These are phyloP conservation scores for Plemyria rubiginata DNA, from an alignment of 2,888 invertebrate genomes.

Conservation along the genomic window DNA sequence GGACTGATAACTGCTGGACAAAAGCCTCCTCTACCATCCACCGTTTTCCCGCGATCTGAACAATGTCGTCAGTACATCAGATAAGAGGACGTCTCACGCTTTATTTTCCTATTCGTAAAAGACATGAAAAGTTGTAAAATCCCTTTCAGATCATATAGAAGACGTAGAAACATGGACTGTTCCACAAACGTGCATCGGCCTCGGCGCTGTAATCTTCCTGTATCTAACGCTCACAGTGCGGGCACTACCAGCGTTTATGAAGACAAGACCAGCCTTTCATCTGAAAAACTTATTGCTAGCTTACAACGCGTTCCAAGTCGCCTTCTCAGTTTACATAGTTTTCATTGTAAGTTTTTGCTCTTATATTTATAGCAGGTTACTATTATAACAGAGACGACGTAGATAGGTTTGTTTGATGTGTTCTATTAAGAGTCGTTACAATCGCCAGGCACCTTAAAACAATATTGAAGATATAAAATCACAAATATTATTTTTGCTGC, in stretches of 20 bases:
- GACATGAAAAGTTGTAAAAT: neutral
- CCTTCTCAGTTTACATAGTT: constrained; percentile 84
- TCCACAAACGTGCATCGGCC: constrained; percentile 55
- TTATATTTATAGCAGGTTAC: constrained; percentile 24
- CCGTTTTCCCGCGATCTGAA: too few relatives aligned
- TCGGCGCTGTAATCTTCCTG: constrained; percentile 74
- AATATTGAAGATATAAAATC: too few relatives aligned
- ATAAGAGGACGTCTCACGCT: too few relatives aligned
- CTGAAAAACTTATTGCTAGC: constrained; percentile 86
- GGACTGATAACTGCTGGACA: too few relatives aligned
- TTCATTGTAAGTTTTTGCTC: constrained; percentile 78
- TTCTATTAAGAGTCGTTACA: too few relatives aligned
- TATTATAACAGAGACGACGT: neutral
- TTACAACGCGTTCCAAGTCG: constrained; percentile 89
- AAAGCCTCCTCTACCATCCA: too few relatives aligned
- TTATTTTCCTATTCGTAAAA: neutral
- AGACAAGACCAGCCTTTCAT: constrained; percentile 85
- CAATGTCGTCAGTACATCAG: too few relatives aligned
- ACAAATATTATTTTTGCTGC: too few relatives aligned
- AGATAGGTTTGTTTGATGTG: too few relatives aligned
- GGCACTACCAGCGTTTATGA: constrained; percentile 89
- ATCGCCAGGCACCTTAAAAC: too few relatives aligned
- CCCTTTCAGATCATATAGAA: constrained; percentile 49
- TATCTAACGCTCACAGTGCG: constrained; percentile 88
- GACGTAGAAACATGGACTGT: constrained; percentile 62